These are phyloP conservation scores for Patagioenas fasciata DNA, from an alignment of 2,113 vertebrate genomes.

Conservation along the genomic window DNA sequence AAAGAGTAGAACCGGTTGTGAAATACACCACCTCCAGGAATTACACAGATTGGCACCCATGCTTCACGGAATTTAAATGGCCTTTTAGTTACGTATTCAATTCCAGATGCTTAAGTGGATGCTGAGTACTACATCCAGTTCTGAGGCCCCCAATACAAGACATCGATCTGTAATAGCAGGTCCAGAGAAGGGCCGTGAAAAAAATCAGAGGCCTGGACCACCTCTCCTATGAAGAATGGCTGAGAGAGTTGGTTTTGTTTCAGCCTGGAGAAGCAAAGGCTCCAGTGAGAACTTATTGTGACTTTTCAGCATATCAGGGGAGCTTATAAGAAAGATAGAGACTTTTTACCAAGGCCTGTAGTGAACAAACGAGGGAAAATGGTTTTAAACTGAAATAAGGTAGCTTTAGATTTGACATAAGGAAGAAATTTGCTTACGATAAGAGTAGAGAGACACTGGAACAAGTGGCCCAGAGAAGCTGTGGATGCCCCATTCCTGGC, in stretches of 20 bases:
- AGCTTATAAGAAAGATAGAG: accelerated
- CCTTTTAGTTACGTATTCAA: too few relatives aligned
- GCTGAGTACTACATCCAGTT: background rate
- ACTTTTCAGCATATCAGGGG: background rate
- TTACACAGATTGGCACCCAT: background rate
- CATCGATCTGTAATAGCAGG: accelerated
- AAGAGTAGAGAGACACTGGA: accelerated
- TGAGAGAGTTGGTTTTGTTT: background rate
- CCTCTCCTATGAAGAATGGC: too few relatives aligned
- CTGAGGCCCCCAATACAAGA: background rate
- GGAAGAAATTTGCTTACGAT: accelerated
- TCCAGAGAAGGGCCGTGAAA: background rate
- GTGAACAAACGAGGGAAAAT: background rate
- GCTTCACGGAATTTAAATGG: background rate
- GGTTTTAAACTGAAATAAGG: background rate
- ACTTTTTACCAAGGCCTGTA: accelerated
- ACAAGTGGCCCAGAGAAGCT: accelerated
- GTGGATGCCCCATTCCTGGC: background rate
- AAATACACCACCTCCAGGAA: background rate
- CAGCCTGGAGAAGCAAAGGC: background rate
- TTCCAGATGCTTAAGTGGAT: background rate
- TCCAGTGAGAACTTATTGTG: accelerated
- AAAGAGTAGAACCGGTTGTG: background rate
- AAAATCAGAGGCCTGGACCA: background rate
- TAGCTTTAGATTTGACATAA: background rate